Percentiles rank a stretch among this genome's conserved stretches.
Evolutionary conservation across 2,113 vertebrate species (phyloP).

Genomic region (Oncorhynchus mykiss): DNA sequence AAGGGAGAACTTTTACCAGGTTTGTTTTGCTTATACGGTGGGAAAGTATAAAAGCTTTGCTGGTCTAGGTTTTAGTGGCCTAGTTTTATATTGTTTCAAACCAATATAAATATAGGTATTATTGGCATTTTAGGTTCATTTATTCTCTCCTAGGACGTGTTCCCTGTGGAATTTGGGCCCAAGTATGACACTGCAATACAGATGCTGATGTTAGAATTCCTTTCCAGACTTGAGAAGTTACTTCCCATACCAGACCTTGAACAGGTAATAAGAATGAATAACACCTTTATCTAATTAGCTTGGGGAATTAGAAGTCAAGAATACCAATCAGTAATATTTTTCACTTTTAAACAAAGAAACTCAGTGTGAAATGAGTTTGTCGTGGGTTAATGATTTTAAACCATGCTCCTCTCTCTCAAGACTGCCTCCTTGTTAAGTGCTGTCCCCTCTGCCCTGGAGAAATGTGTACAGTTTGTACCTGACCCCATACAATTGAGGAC

Average conservation of each 20-base stretch:
- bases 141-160: conserved; percentile 62
- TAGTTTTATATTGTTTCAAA: too few species aligned
- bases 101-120: background rate
- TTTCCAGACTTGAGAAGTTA: conserved; percentile 74
- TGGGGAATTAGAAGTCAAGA: background rate
- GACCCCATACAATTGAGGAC: background rate
- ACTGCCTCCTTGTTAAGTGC: background rate
- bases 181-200: conserved; percentile 73
- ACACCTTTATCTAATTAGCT: background rate
- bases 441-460: background rate
- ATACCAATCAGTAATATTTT: background rate
- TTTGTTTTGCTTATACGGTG: conserved; percentile 21
- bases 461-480: background rate
- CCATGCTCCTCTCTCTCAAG: background rate
- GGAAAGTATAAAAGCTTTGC: too few species aligned
- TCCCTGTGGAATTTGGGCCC: conserved; percentile 75
- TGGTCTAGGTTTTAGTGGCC: too few species aligned
- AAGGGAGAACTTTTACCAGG: conserved; percentile 68
- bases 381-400: background rate
- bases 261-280: conserved; percentile 53
- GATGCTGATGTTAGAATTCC: conserved; percentile 76
- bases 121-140: background rate
- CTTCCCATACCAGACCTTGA: conserved; percentile 66
- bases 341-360: background rate
- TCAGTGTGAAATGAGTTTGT: background rate